Evolutionary conservation across 2,113 vertebrate genomes (phyloP), one percentile per base, ranked within the genome.

Genomic region (Marmota monax): DNA sequence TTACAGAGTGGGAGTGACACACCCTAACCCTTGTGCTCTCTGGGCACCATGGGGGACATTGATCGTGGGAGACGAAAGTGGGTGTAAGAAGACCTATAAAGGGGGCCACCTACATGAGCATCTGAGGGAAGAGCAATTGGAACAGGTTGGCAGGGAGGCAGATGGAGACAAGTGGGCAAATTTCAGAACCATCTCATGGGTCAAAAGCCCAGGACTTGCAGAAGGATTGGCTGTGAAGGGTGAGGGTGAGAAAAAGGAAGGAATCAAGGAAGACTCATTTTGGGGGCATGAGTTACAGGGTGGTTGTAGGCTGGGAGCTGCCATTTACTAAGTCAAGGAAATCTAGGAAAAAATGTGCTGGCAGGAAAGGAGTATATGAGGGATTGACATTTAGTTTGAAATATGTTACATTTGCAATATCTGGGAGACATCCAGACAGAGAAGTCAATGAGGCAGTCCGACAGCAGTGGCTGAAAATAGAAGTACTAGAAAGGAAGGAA

Each of bases 391-490:
- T 48, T 72, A 39, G 27, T 67, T 37, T 70, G 92, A 79, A 97
- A 61, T 25, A 27, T 80, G 76, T 87, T 80, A 22, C 58, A 18
- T 82, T 45, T 61, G 84, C 70, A 27, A 32, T 86, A 5, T 39
- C 14, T 82, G 92, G 77, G 74, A 78, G 53, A 61, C 48, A 61
- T 85, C 74, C 77, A 88, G 67, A 42, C 53, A 84, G 79, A 92
- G 88, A 78, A 72, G 79, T 34, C 74, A 67, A 53, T 34, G 80
- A 74, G 51, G 29, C 34, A 16, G 37, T 61, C 6, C 2, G 42
- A 32, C 69, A 79, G 76, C 23, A 88, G 80, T 73, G n/a, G 6
- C 56, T 95, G 85, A 74, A 90, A 95, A 92, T 22, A 90, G 73
- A 85, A 92, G 32, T 63, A 25, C 58, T 39, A 37, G 74, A 32